These are phyloP conservation scores for Macrostomum cliftonense DNA, from an alignment of 2,888 invertebrate genomes.

Conservation along the genomic window DNA sequence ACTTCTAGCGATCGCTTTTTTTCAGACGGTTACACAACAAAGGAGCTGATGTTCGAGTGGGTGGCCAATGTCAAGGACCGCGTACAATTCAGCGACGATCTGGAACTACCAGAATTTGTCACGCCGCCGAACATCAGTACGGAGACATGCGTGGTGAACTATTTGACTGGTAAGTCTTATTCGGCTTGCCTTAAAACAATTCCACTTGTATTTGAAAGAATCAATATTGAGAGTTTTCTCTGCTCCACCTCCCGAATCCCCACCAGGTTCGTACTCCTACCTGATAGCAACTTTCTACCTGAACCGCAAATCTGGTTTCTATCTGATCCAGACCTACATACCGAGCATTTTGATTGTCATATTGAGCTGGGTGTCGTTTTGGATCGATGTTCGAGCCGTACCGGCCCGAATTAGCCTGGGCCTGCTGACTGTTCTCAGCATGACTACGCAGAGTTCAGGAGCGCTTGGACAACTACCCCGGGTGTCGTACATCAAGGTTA, in stretches of 20 bases:
- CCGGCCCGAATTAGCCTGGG: slow-evolving; percentile 8
- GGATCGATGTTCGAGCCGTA: slow-evolving; percentile 7
- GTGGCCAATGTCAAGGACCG: neutral
- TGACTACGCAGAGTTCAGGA: slow-evolving; percentile 9
- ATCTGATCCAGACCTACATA: slow-evolving; percentile 9
- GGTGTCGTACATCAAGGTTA: slow-evolving; percentile 8
- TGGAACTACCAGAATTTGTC: slow-evolving; percentile 8
- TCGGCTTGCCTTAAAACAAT: no score
- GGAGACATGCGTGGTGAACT: neutral
- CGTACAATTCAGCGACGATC: slow-evolving; percentile 3
- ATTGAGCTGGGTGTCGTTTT: slow-evolving; percentile 9
- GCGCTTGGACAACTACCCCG: slow-evolving; percentile 3
- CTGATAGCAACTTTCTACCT: slow-evolving; percentile 3
- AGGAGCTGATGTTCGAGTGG: slow-evolving; percentile 85
- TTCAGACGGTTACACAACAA: slow-evolving; percentile 87
- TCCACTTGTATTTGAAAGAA: no score
- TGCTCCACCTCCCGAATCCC: no score
- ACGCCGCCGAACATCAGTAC: neutral
- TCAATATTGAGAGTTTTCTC: no score
- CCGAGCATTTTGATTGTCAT: slow-evolving; percentile 8
- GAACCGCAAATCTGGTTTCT: slow-evolving; percentile 7
- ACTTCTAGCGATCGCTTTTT: neutral
- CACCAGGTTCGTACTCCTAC: slow-evolving; percentile 6
- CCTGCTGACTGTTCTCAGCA: slow-evolving; percentile 7
- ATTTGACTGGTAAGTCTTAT: neutral